A percentile compares a stretch with the other conserved stretches of the same genome.
These are phyloP conservation scores for Rhadinocentrus ornatus DNA, from an alignment of 2,797 vertebrate genomes.

Conservation along the genomic window DNA sequence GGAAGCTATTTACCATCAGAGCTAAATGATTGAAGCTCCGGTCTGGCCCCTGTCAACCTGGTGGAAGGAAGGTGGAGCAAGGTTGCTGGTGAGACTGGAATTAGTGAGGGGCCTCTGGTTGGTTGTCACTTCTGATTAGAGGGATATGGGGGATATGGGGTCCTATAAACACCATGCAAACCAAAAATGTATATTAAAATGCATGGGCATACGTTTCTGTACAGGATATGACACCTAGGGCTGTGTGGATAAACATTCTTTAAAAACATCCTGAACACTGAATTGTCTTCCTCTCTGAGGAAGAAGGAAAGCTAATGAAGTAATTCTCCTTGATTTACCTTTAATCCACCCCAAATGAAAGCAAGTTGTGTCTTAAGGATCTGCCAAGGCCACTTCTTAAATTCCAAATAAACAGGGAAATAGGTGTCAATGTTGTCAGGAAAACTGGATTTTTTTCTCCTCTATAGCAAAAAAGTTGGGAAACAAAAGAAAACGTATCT, in stretches of 20 bases:
- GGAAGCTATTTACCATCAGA: slow-evolving; percentile 86
- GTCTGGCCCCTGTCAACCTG: slow-evolving; percentile 69
- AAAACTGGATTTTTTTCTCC: slow-evolving; percentile 27
- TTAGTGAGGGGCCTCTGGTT: slow-evolving; percentile 69
- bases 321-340: slow-evolving; percentile 49
- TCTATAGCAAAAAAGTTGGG: slow-evolving; percentile 24
- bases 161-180: slow-evolving; percentile 50
- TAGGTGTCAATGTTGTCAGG: slow-evolving; percentile 43
- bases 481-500: slow-evolving; percentile 53
- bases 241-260: slow-evolving; percentile 57
- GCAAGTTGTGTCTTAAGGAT: slow-evolving; percentile 25
- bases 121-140: slow-evolving; percentile 83
- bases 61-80: slow-evolving; percentile 55
- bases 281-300: slow-evolving; percentile 7
- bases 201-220: slow-evolving; percentile 29
- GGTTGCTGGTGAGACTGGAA: slow-evolving; percentile 69
- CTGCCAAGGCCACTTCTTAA: slow-evolving; percentile 27
- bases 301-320: slow-evolving; percentile 24
- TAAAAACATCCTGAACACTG: slow-evolving; percentile 5
- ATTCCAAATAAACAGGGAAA: slow-evolving; percentile 46
- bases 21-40: slow-evolving; percentile 70
- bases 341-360: slow-evolving; percentile 47
- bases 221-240: slow-evolving; percentile 46
- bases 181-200: slow-evolving; percentile 45
- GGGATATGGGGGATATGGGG: slow-evolving; percentile 59